A percentile compares a stretch with the other conserved stretches of the same genome.
Evolutionary conservation across 2,797 vertebrate genomes (phyloP).

Genomic region (Sebastes jordani): DNA sequence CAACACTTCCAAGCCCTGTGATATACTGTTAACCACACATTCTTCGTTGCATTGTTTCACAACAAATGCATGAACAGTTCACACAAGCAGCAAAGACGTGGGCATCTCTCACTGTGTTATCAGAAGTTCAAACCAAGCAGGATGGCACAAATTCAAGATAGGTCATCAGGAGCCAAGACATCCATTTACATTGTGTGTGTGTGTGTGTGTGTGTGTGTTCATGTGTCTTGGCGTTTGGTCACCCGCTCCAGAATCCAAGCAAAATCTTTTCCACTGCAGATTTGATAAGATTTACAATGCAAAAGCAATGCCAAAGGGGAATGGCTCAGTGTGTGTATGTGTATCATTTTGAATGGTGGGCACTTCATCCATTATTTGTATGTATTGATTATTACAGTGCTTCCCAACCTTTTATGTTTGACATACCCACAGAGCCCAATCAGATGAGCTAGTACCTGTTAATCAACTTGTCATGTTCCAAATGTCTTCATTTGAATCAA

Average conservation of each 20-base stretch:
- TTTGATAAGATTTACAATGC: neutral
- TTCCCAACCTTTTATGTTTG: neutral
- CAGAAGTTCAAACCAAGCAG: neutral
- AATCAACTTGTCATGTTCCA: neutral
- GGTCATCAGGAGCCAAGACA: neutral
- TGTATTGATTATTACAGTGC: neutral
- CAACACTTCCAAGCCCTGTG: slow-evolving; percentile 6
- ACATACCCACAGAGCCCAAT: neutral
- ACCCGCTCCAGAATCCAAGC: neutral
- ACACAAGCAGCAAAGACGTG: neutral
- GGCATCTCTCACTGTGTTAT: neutral
- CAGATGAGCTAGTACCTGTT: neutral
- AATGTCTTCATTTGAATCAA: neutral
- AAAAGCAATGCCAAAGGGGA: neutral
- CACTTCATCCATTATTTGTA: neutral
- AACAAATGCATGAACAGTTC: slow-evolving; percentile 1
- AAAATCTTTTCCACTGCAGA: neutral
- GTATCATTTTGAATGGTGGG: neutral
- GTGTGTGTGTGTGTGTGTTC: neutral
- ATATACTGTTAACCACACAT: slow-evolving; percentile 24
- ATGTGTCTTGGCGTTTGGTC: neutral
- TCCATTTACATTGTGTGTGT: neutral
- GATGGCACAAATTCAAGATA: neutral
- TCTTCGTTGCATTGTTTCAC: neutral
- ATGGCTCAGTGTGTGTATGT: neutral